phyloP scores from a whole-genome alignment of 2,113 vertebrate genomes.

The Cynocephalus volans region DNA sequence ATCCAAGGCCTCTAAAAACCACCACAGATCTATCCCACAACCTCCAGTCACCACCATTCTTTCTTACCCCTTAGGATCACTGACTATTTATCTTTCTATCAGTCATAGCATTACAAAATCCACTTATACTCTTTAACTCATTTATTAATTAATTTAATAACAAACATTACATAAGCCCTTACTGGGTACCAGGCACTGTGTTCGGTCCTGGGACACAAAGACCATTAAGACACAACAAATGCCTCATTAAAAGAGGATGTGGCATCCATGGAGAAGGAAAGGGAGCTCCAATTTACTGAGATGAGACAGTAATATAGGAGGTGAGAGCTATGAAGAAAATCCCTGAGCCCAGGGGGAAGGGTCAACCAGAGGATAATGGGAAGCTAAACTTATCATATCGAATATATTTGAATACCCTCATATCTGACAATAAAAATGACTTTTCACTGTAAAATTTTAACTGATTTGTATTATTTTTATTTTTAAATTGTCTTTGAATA shows the following conservation, averaged over 20 bases:
- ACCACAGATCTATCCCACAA: background rate
- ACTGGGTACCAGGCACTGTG: background rate
- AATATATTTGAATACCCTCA: background rate
- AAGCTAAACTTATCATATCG: background rate
- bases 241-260: background rate
- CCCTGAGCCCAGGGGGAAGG: background rate
- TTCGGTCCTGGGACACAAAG: constrained; percentile 5
- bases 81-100: background rate
- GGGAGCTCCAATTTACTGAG: background rate
- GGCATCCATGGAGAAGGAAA: background rate
- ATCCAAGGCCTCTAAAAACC: background rate
- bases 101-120: background rate
- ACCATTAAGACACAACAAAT: background rate
- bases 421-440: background rate
- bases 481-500: background rate
- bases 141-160: constrained; percentile 9
- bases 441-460: background rate
- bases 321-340: background rate
- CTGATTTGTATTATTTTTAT: constrained; percentile 20
- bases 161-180: background rate
- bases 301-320: background rate
- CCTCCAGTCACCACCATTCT: background rate
- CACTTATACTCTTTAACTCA: background rate
- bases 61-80: background rate
- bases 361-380: background rate